These are phyloP conservation scores for Lepisosteus oculatus DNA, from an alignment of 2,113 vertebrate genomes.

Conservation along the genomic window DNA sequence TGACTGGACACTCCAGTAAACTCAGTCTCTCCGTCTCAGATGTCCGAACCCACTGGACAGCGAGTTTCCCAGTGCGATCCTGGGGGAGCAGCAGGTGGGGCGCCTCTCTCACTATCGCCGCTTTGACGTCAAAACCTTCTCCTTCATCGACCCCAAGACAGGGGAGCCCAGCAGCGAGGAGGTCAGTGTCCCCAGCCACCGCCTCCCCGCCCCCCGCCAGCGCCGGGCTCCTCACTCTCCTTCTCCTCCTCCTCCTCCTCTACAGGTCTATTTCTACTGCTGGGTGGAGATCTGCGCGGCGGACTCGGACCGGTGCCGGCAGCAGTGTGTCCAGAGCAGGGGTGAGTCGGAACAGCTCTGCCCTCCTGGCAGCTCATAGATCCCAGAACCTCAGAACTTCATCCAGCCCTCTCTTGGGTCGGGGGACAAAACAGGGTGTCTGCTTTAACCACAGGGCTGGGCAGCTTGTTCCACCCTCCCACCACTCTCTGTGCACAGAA, in stretches of 20 bases:
- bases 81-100: constrained; percentile 24
- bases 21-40: constrained; percentile 24
- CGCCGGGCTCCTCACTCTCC: not conserved
- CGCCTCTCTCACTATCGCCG: constrained; percentile 49
- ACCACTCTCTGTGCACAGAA: not conserved
- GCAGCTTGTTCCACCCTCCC: too few relatives aligned
- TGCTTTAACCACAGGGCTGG: too few relatives aligned
- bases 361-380: not conserved
- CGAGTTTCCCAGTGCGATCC: constrained; percentile 42
- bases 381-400: not conserved
- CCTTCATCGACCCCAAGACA: constrained; percentile 52
- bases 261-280: constrained; percentile 59
- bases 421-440: too few relatives aligned
- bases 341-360: constrained; percentile 30
- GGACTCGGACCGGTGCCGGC: constrained; percentile 35
- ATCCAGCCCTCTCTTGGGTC: not conserved
- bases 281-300: constrained; percentile 62
- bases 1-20: not conserved
- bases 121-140: constrained; percentile 59
- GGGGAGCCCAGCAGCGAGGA: constrained; percentile 48
- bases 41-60: constrained; percentile 57
- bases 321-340: constrained; percentile 42
- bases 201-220: too few relatives aligned
- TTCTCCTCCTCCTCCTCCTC: not conserved
- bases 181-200: constrained; percentile 17